These are phyloP conservation scores for Andrena marginata DNA, from an alignment of 2,888 invertebrate species.

Conservation along the genomic window DNA sequence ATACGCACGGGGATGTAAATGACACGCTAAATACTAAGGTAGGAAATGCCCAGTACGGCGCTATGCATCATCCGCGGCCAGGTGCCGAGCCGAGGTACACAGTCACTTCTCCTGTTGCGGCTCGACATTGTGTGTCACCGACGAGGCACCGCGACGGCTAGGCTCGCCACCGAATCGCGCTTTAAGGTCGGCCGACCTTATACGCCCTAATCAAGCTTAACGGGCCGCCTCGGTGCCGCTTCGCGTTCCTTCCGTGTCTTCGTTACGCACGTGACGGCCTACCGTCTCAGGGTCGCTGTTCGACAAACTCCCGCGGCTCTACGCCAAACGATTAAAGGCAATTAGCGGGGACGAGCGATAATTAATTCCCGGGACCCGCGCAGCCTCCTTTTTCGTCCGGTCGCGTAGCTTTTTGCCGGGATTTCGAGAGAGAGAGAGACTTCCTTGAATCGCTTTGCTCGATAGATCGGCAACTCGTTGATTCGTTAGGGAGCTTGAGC, in stretches of 20 bases:
- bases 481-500: background rate
- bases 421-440: background rate
- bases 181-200: constrained; percentile 69
- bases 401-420: background rate
- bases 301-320: background rate
- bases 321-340: constrained; percentile 40
- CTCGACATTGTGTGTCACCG: constrained; percentile 77
- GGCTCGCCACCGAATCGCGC: constrained; percentile 68
- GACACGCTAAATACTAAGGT: constrained; percentile 76
- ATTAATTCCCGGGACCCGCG: constrained; percentile 42
- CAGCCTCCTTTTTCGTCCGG: constrained; percentile 12
- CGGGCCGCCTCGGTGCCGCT: constrained; percentile 51
- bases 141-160: constrained; percentile 53
- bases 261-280: constrained; percentile 55
- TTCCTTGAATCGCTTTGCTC: background rate
- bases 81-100: constrained; percentile 74
- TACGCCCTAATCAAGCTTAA: constrained; percentile 68
- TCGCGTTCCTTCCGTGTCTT: constrained; percentile 64
- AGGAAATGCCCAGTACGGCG: constrained; percentile 80
- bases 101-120: constrained; percentile 51
- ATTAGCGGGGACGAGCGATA: constrained; percentile 38
- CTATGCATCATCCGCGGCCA: constrained; percentile 81
- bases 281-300: constrained; percentile 49
- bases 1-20: constrained; percentile 77
- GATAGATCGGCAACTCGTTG: background rate